These are phyloP conservation scores for Ichneumoninae sp. DNA, from an alignment of 2,888 invertebrate genomes.

Conservation along the genomic window DNA sequence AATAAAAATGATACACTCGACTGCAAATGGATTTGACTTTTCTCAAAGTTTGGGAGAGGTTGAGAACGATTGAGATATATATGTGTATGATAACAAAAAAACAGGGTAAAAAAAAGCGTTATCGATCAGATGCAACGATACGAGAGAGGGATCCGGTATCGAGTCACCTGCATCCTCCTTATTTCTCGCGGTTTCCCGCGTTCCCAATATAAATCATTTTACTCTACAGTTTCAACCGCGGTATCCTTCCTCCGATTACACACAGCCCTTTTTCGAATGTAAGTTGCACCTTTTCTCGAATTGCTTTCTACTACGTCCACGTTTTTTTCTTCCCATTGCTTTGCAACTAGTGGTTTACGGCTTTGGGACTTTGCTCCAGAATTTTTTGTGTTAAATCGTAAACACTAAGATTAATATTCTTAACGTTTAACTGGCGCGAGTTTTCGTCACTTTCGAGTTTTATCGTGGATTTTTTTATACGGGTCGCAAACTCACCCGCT, in stretches of 20 bases:
- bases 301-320: slow-evolving; percentile 15
- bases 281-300: slow-evolving; percentile 8
- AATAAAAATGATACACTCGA: slow-evolving; percentile 5
- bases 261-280: slow-evolving; percentile 19
- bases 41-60: background rate
- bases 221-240: slow-evolving; percentile 54
- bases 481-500: slow-evolving; percentile 89
- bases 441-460: no score
- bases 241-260: slow-evolving; percentile 39
- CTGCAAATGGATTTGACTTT: background rate
- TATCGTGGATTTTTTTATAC: background rate
- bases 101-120: background rate
- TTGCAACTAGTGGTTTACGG: background rate
- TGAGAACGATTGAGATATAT: background rate
- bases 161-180: slow-evolving; percentile 23
- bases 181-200: slow-evolving; percentile 32
- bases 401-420: no score
- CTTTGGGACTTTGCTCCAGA: background rate
- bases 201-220: slow-evolving; percentile 24
- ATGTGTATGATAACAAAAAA: background rate
- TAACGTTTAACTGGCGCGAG: no score
- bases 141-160: background rate
- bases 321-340: background rate
- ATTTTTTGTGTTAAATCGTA: no score
- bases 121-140: slow-evolving; percentile 6